Conservation (phyloP, 2,888 invertebrate genomes). For the Trileptium ribeirensis region DNA sequence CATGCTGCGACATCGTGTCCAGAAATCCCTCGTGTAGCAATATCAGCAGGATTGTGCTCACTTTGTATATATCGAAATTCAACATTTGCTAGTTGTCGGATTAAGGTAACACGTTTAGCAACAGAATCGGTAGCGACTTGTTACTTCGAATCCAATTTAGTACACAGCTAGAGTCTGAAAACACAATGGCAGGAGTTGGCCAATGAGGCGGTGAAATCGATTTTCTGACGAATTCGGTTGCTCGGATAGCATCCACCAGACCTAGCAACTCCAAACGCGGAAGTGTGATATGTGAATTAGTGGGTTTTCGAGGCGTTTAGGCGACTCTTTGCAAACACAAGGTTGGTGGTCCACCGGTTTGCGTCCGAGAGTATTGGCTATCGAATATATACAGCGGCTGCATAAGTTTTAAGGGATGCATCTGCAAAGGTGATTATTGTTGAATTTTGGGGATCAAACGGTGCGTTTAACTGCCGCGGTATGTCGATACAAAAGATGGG, state of each 20-base stretch:
- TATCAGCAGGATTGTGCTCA: constrained; percentile 43
- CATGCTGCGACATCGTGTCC: too few relatives aligned
- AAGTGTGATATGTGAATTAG: constrained; percentile 35
- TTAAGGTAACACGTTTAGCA: constrained; percentile 37
- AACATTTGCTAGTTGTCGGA: constrained; percentile 28
- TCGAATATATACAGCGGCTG: constrained; percentile 34
- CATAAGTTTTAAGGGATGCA: constrained; percentile 37
- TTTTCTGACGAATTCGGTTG: constrained; percentile 19
- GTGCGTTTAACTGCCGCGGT: not conserved
- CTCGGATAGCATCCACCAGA: constrained; percentile 4
- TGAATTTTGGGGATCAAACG: not conserved
- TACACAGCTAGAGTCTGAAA: constrained; percentile 34
- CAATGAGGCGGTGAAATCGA: constrained; percentile 33
- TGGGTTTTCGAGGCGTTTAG: constrained; percentile 37
- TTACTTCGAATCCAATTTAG: constrained; percentile 35
- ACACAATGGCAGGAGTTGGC: constrained; percentile 24
- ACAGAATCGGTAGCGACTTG: constrained; percentile 31
- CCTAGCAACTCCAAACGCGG: constrained; percentile 29
- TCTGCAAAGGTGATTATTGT: constrained; percentile 35
- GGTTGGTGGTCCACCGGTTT: not conserved
- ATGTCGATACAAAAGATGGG: not conserved
- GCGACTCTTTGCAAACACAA: constrained; percentile 19
- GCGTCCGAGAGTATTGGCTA: constrained; percentile 24
- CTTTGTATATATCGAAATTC: constrained; percentile 40
- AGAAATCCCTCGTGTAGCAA: constrained; percentile 38